Base-by-base conservation (phyloP, 1,140 invertebrate genomes). In the Camponotus pennsylvanicus region DNA sequence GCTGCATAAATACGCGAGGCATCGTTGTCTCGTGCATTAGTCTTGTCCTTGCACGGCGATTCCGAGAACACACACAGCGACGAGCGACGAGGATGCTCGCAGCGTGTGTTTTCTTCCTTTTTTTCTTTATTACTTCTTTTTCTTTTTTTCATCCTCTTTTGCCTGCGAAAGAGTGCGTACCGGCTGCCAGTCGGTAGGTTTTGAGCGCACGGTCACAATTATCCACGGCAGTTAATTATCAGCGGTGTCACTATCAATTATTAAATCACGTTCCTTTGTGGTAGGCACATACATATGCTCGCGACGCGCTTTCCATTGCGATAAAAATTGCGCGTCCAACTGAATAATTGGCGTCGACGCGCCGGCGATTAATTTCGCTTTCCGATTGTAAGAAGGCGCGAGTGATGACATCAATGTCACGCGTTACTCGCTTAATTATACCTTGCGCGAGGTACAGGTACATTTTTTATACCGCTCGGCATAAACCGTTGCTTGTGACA, bases 171-270 rank as follows among this genome's bases (percentile, higher is more conserved):
- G 42, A 63, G 66, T 64, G 37, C 42, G 61, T 32, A 83, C 42
- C 45, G 21, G 83, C 77, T 76, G 85, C 78, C 83, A 89, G 80
- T 90, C 89, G 87, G 82, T 89, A 86, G 85, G 87, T 88, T 89
- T 91, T 88, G 90, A 91, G 85, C 88, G 93, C 91, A 93, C 91
- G 92, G 90, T 93, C 86, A 91, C 92, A 93, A 94, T 94, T 93
- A 93, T 92, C 88, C 86, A 89, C 91, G 92, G 82, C 89, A 90
- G 80, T 92, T 93, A 94, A 93, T 94, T 94, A 94, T 90, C 89
- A 86, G 88, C 89, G 92, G 93, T 92, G 92, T 94, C 92, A 91
- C 92, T 92, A 94, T 94, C 93, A 94, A 95, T 94, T 94, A 93
- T 89, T 93, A 94, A 94, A 95, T 94, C 92, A 90, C 92, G 86